Base-by-base conservation (phyloP, 23 tunicate species). In the Aplidium turbinatum region DNA sequence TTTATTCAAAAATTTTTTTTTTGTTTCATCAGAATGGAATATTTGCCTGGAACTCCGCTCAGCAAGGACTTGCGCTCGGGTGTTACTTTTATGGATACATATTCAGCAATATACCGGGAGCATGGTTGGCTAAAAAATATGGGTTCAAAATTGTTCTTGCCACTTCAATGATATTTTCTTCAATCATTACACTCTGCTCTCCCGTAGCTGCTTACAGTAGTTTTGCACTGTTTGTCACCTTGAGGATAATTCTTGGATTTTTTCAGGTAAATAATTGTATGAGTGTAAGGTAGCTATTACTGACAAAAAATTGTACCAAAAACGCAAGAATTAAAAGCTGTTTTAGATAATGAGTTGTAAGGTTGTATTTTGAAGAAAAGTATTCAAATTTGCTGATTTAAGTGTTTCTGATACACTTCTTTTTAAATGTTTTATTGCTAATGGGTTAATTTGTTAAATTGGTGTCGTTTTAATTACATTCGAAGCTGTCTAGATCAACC, bases 71-170 rank as follows among this genome's bases (percentile, higher is more conserved):
- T 9, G 3, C 70, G 0, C 66, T 87, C 21, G 87, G 87, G 1
- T 65, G 78, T 35, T 87, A 87, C 45, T 87, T 62, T 35, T 79
- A 79, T 35, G 95, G 95, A 45, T 87, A 87, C 35, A 57, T 87
- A 20, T 20, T 87, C 29, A 74, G 79, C 28, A 76, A 79, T 38
- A 46, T 87, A 5, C 95, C 95, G 2, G 95, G 95, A 6, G 95
- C 92, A 16, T 87, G 78, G 73, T 24, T 87, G 57, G 75, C 87
- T 3, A 75, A 68, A 47, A 64, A 75, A 35, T 66, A 52, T 63
- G 95, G 95, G 23, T 68, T 87, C 24, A 87, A 75, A 67, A 58
- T 23, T 0, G 95, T 87, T 6, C 47, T 87, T 9, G 82, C 81
- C 19, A 40, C 58, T 2, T 60, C 87, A 13, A 81, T 81, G 82